These are phyloP conservation scores for Xyrichtys novacula DNA, from an alignment of 2,797 vertebrate genomes.

Conservation along the genomic window DNA sequence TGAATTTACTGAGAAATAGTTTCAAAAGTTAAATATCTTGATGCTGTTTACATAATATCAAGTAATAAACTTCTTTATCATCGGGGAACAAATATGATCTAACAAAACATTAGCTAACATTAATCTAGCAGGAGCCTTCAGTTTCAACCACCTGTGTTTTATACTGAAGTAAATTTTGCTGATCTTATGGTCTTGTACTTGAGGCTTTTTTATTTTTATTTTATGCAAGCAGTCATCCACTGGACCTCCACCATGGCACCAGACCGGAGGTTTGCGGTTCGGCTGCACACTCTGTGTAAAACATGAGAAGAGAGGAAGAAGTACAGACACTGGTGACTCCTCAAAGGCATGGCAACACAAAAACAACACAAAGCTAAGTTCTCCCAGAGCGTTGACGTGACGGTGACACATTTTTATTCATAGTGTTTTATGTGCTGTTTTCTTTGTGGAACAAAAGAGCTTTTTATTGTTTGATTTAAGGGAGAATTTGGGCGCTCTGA, in stretches of 20 bases:
- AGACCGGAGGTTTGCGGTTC: slow-evolving; percentile 68
- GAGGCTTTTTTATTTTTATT: not conserved
- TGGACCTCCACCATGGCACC: slow-evolving; percentile 57
- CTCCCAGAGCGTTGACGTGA: slow-evolving; percentile 27
- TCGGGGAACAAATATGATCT: not conserved
- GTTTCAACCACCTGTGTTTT: not conserved
- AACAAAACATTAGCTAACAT: too few relatives aligned
- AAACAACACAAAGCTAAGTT: slow-evolving; percentile 33
- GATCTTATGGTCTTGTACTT: not conserved
- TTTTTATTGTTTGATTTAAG: slow-evolving; percentile 8
- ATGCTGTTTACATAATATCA: too few relatives aligned
- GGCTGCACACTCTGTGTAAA: slow-evolving; percentile 45
- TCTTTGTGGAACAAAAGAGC: slow-evolving; percentile 16
- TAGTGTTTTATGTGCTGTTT: too few relatives aligned
- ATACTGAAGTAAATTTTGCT: not conserved
- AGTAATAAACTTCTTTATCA: too few relatives aligned
- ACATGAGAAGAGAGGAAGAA: slow-evolving; percentile 48
- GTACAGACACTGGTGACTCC: slow-evolving; percentile 33
- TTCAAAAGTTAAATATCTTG: too few relatives aligned
- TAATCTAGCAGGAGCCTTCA: not conserved
- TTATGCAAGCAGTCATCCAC: slow-evolving; percentile 19
- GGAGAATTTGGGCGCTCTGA: not conserved
- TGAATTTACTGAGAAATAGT: too few relatives aligned
- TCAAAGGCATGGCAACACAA: slow-evolving; percentile 48
- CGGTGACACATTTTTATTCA: slow-evolving; percentile 9